phyloP scores from a whole-genome alignment of 2,113 vertebrate genomes.

The Pangasianodon hypophthalmus region DNA sequence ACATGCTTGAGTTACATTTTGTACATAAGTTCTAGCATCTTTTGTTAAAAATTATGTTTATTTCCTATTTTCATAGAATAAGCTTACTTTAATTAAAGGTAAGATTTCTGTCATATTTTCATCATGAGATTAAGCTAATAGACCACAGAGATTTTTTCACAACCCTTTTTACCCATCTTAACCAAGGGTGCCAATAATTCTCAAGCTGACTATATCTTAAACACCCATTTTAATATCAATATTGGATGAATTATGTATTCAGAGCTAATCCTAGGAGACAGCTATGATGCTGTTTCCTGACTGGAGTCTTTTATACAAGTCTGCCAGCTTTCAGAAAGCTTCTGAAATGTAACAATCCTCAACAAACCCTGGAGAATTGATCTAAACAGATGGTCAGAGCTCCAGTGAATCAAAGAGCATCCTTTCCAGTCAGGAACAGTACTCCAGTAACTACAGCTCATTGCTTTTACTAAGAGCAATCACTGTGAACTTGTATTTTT shows the following conservation, averaged over 20 bases:
- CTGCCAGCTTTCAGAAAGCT: slow-evolving; percentile 14
- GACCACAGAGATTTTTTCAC: background rate
- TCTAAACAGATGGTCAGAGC: slow-evolving; percentile 32
- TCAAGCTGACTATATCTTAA: slow-evolving; percentile 7
- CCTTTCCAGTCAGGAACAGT: background rate
- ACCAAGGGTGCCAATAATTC: background rate
- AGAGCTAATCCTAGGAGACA: background rate
- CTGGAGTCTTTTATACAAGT: slow-evolving; percentile 14
- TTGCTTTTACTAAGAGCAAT: slow-evolving; percentile 17
- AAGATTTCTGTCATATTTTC: background rate
- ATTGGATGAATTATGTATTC: slow-evolving; percentile 25
- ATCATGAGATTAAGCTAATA: background rate
- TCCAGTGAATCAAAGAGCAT: slow-evolving; percentile 2
- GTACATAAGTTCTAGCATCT: background rate
- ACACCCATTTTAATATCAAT: slow-evolving; percentile 30
- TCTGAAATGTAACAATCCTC: slow-evolving; percentile 32
- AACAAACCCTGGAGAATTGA: slow-evolving; percentile 21
- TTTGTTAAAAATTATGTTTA: no score
- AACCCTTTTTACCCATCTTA: background rate
- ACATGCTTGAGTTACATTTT: no score
- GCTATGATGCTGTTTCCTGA: slow-evolving; percentile 16
- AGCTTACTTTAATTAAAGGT: background rate
- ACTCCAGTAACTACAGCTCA: slow-evolving; percentile 3
- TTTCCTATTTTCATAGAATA: background rate
- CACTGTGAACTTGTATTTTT: slow-evolving; percentile 10